phyloP scores from a whole-genome alignment of 1,140 invertebrate genomes.

The Chironomus striatipennis region DNA sequence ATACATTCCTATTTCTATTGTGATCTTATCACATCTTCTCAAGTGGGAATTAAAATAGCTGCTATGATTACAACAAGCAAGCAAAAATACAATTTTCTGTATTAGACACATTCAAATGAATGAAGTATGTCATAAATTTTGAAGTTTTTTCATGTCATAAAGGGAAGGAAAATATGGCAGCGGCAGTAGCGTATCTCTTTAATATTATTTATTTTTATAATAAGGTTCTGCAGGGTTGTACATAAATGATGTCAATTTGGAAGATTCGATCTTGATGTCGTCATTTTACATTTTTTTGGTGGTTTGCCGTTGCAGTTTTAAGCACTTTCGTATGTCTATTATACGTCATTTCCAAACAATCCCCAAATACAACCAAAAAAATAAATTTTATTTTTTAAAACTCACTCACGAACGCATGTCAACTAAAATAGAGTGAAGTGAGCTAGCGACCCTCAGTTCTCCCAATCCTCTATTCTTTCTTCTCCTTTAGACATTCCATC shows the following conservation, averaged over 20 bases:
- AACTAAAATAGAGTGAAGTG: neutral
- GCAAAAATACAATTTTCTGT: too few species aligned
- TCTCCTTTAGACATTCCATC: neutral
- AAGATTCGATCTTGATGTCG: too few species aligned
- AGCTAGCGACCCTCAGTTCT: neutral
- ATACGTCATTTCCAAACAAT: too few species aligned
- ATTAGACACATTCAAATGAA: neutral
- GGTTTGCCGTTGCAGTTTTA: too few species aligned
- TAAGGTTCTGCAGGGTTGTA: too few species aligned
- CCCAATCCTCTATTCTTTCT: neutral
- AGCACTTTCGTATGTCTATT: too few species aligned
- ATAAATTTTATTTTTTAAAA: neutral
- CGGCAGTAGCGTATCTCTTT: neutral
- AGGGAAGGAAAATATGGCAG: neutral
- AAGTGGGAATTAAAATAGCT: neutral
- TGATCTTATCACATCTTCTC: too few species aligned
- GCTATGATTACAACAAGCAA: neutral
- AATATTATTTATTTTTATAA: neutral
- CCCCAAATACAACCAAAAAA: neutral
- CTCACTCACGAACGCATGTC: neutral
- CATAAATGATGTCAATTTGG: too few species aligned
- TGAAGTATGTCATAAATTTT: constrained; percentile 8
- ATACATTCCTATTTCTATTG: too few species aligned
- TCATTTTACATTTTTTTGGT: too few species aligned
- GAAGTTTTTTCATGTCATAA: neutral